Base-by-base conservation (phyloP, 2,888 invertebrate species). In the Andrena praecox region DNA sequence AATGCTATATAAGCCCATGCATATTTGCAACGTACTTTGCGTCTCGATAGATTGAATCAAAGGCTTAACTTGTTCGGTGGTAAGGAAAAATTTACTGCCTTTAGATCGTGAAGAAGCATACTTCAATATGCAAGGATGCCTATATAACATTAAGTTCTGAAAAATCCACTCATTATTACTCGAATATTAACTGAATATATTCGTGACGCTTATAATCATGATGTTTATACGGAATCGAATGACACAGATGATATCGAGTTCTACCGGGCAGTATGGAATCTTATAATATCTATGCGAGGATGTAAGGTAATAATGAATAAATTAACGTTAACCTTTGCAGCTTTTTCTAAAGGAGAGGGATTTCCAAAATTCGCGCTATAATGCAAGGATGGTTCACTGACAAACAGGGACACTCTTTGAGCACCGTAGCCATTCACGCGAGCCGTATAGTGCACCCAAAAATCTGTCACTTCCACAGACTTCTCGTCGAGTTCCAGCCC, bases 81-180 rank as follows among this genome's bases (percentile, higher is more conserved):
- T 97, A 80, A 98, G 95, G 93, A 96, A 96, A 89, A 96, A 96
- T 83, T 96, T 96, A 10, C 96, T 96, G 60, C 96, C 96, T 89
- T 97, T 96, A 80, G 96, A 96, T 96, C 98, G 97, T 1, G 97
- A 96, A 31, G 97, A 96, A 84, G 98, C 95, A 92, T 97, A 98
- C 91, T 96, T 96, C 12, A 98, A 94, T 88, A 98, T 97, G 89
- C 96, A 96, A 0, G 98, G 98, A 94, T 98, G 98, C 0, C 98
- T 96, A 93, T 97, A 96, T 76, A 97, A 96, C 95, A 97, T 96
- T 80, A 98, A 95, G 94, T 97, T 97, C 98, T 98, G 94, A 74
- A 96, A 95, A 69, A 88, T 89, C 84, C 20, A 68, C 24, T 24
- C 7, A 2, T 60, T 48, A 27, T 33, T 64, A 7, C 42, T 62